Conservation (phyloP, 1,140 invertebrate species). For the Lordiphosa clarofinis region DNA sequence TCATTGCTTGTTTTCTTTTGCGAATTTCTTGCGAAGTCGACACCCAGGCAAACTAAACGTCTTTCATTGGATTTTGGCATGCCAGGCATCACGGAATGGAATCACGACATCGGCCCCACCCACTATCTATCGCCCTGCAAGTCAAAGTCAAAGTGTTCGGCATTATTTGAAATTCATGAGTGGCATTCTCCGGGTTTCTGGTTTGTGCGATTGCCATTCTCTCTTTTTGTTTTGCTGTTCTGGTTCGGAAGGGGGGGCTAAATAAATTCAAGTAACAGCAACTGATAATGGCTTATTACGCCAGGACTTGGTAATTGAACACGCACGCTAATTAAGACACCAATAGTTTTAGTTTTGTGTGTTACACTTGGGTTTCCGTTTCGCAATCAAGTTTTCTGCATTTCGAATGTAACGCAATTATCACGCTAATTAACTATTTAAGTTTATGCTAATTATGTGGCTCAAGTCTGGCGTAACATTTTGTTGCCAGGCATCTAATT, state of each 20-base stretch:
- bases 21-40: constrained; percentile 62
- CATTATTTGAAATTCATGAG: constrained; percentile 78
- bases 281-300: constrained; percentile 71
- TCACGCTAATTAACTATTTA: constrained; percentile 71
- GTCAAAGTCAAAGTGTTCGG: constrained; percentile 76
- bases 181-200: constrained; percentile 46
- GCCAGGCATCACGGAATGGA: constrained; percentile 65
- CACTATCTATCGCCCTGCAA: constrained; percentile 28
- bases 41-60: constrained; percentile 66
- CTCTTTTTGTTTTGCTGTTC: constrained; percentile 21
- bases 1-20: constrained; percentile 76
- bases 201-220: constrained; percentile 9
- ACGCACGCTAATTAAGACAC: constrained; percentile 75
- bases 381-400: constrained; percentile 31
- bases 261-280: constrained; percentile 72
- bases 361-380: constrained; percentile 24
- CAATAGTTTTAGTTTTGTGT: constrained; percentile 63
- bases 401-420: constrained; percentile 60
- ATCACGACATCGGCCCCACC: constrained; percentile 54
- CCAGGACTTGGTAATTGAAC: constrained; percentile 62
- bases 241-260: constrained; percentile 28
- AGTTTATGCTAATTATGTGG: constrained; percentile 68
- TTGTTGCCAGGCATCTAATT: constrained; percentile 42
- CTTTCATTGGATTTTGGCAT: constrained; percentile 78
- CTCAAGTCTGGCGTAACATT: constrained; percentile 41